These are phyloP conservation scores for Polia nebulosa DNA, from an alignment of 2,888 invertebrate species.

Conservation along the genomic window DNA sequence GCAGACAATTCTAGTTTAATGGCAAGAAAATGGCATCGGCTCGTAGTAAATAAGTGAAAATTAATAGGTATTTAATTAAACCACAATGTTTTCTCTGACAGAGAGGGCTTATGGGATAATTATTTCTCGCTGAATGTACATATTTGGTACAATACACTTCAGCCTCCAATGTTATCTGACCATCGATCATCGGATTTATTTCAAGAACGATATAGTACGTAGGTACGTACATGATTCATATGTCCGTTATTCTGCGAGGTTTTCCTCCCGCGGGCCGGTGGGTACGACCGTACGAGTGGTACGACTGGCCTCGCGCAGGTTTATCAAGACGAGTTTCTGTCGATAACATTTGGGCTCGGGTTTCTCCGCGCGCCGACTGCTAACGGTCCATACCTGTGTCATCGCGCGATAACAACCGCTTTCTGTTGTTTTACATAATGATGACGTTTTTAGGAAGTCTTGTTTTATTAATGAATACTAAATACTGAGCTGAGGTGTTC, in stretches of 20 bases:
- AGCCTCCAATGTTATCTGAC: neutral
- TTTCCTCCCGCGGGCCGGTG: neutral
- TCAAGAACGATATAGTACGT: neutral
- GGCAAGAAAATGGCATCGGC: too few relatives aligned
- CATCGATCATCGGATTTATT: neutral
- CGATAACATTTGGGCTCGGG: slow-evolving; percentile 7
- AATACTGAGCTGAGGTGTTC: neutral
- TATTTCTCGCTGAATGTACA: too few relatives aligned
- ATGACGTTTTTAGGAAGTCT: neutral
- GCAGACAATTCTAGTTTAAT: too few relatives aligned
- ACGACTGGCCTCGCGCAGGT: neutral
- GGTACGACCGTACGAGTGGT: too few relatives aligned
- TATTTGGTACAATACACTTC: too few relatives aligned
- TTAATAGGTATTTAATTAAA: too few relatives aligned
- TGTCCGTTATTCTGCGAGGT: slow-evolving; percentile 5
- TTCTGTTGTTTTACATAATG: neutral
- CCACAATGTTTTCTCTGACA: too few relatives aligned
- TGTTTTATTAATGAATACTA: neutral
- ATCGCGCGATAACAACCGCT: neutral
- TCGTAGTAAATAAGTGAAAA: too few relatives aligned
- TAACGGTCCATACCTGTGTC: slow-evolving; percentile 1
- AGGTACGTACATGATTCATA: neutral
- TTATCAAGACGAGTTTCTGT: slow-evolving; percentile 1
- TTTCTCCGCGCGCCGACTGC: slow-evolving; percentile 6
- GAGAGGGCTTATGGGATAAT: too few relatives aligned